These are phyloP conservation scores for Phyllotreta cruciferae DNA, from an alignment of 2,888 invertebrate species.

Conservation along the genomic window DNA sequence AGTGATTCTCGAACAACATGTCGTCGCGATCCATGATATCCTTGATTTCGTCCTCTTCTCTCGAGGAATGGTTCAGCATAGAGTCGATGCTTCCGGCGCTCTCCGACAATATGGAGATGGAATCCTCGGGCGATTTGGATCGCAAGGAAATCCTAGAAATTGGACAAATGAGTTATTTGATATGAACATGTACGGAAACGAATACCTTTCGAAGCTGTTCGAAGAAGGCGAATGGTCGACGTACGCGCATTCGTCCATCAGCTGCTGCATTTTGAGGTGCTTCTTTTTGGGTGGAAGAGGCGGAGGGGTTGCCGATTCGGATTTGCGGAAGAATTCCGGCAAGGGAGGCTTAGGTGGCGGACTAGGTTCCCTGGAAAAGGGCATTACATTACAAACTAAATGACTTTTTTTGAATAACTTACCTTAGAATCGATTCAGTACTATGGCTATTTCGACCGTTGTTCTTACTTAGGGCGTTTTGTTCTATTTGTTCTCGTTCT, in stretches of 20 bases:
- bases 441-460: constrained; percentile 77
- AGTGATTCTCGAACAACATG: constrained; percentile 53
- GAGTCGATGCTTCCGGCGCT: constrained; percentile 88
- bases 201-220: constrained; percentile 69
- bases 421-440: constrained; percentile 77
- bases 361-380: constrained; percentile 62
- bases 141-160: constrained; percentile 70
- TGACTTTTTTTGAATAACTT: neutral
- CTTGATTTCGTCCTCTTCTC: constrained; percentile 79
- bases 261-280: constrained; percentile 61
- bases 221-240: constrained; percentile 68
- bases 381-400: neutral
- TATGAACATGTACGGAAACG: neutral
- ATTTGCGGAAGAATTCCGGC: constrained; percentile 62
- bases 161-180: constrained; percentile 8
- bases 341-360: constrained; percentile 90
- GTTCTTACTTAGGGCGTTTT: constrained; percentile 58
- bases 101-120: constrained; percentile 69
- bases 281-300: constrained; percentile 80
- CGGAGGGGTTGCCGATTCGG: constrained; percentile 69
- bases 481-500: constrained; percentile 72
- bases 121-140: constrained; percentile 77
- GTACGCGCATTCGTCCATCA: constrained; percentile 61
- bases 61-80: constrained; percentile 85
- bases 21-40: constrained; percentile 65